Evolutionary conservation across 2,113 vertebrate genomes (phyloP).

Genomic region (Motacilla tschutschensis): DNA sequence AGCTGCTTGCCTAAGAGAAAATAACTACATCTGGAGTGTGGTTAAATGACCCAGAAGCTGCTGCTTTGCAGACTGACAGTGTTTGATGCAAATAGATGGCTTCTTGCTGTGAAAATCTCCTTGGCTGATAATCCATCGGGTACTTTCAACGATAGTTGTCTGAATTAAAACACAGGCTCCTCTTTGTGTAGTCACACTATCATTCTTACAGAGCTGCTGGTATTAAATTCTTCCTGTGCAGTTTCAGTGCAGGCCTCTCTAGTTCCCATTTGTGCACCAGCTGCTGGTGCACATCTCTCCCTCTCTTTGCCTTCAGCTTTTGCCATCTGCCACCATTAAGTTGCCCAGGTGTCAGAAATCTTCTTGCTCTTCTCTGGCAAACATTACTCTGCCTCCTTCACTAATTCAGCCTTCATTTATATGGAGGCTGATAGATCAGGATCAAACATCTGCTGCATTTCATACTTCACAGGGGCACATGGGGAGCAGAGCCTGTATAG

Average conservation of each 20-base stretch:
- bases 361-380: conserved; percentile 37
- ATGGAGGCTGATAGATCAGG: conserved; percentile 44
- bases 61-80: conserved; percentile 25
- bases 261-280: conserved; percentile 18
- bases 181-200: conserved; percentile 7
- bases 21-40: conserved; percentile 49
- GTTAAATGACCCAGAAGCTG: conserved; percentile 66
- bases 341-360: conserved; percentile 49
- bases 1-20: conserved; percentile 27
- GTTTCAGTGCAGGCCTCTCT: conserved; percentile 3
- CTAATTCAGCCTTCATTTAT: conserved; percentile 42
- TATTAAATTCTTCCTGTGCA: neutral
- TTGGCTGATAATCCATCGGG: conserved; percentile 6
- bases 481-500: neutral
- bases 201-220: neutral
- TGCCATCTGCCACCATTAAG: conserved; percentile 54
- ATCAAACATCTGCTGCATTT: conserved; percentile 49
- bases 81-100: conserved; percentile 56
- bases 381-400: neutral
- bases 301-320: conserved; percentile 16
- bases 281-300: neutral
- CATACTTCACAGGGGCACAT: neutral
- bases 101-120: conserved; percentile 45
- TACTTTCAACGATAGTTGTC: neutral
- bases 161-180: conserved; percentile 14